Evolutionary conservation across 1,140 invertebrate genomes (phyloP), one percentile per base, ranked within the genome.

Genomic region (Venturia canescens): DNA sequence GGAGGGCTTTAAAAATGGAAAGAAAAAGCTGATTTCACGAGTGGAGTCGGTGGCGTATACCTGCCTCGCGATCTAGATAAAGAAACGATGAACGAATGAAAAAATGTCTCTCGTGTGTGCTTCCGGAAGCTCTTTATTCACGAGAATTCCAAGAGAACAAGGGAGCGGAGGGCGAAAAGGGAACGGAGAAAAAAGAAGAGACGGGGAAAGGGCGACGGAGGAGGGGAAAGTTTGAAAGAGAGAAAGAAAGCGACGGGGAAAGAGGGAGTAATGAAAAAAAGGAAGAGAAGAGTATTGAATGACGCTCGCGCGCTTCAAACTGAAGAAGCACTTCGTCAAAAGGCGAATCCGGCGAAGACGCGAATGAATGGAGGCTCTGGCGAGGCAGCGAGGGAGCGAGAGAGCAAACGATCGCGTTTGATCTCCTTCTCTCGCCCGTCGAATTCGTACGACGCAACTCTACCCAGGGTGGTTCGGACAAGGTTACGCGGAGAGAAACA

Each of bases 241-340:
- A 63, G 34, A 13, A 66, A 53, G 50, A 60, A 29, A n/a, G 27
- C n/a, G 50, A 27, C 6, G 60, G 60, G 27, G 60, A 23, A 23
- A 27, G 60, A 63, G 60, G 11, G 23, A 18, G 29, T 38, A 67
- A 23, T 34, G 21, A 21, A 66, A 31, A 78, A 21, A 78, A 63
- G 44, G 70, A 63, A 34, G 38, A 72, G 29, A 44, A 78, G 76
- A 71, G 85, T 87, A 90, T 90, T 88, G 89, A 89, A 89, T 90
- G 86, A 88, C 89, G 53, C 50, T 76, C 63, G 84, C 81, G 86
- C 84, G 86, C 88, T 90, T 88, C 86, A 90, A 89, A 89, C 89
- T 85, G 90, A 91, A 90, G 90, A 91, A 91, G 90, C 90, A 91
- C 84, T 90, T 89, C 88, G 90, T 91, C 90, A 91, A 91, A 90